Conservation (phyloP, 1,140 invertebrate species). For the Nomia melanderi region DNA sequence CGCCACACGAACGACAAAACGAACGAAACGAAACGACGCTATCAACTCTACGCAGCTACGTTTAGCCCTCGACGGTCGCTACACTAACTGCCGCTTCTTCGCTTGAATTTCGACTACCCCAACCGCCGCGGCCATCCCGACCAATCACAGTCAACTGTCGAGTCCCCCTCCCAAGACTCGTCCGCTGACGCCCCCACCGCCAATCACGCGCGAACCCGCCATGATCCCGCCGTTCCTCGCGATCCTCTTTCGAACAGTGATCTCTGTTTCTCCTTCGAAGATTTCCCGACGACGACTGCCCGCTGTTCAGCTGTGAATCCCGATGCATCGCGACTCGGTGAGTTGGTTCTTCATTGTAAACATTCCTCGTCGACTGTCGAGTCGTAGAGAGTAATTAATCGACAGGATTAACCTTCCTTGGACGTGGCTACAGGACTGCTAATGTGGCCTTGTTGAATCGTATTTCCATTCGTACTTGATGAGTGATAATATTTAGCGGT, state of each 20-base stretch:
- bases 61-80: conserved; percentile 68
- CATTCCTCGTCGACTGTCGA: too few species aligned
- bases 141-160: conserved; percentile 50
- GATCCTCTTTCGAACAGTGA: background rate
- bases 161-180: background rate
- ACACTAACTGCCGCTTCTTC: conserved; percentile 68
- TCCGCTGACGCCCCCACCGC: background rate
- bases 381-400: too few species aligned
- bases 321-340: too few species aligned
- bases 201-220: background rate
- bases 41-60: conserved; percentile 68
- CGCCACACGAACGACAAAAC: conserved; percentile 8
- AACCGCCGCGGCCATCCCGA: conserved; percentile 11
- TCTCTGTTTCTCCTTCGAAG: too few species aligned
- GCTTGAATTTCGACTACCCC: conserved; percentile 66
- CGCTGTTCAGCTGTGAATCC: too few species aligned
- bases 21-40: conserved; percentile 49
- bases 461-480: too few species aligned
- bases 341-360: too few species aligned
- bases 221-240: background rate
- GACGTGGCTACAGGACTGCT: too few species aligned
- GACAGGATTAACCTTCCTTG: too few species aligned
- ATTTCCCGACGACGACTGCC: too few species aligned
- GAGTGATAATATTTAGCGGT: too few species aligned
- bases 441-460: too few species aligned